A percentile compares a stretch with the other conserved stretches of the same genome.
Conservation (phyloP, 1,140 invertebrate genomes). For the Tyrophagus putrescentiae region DNA sequence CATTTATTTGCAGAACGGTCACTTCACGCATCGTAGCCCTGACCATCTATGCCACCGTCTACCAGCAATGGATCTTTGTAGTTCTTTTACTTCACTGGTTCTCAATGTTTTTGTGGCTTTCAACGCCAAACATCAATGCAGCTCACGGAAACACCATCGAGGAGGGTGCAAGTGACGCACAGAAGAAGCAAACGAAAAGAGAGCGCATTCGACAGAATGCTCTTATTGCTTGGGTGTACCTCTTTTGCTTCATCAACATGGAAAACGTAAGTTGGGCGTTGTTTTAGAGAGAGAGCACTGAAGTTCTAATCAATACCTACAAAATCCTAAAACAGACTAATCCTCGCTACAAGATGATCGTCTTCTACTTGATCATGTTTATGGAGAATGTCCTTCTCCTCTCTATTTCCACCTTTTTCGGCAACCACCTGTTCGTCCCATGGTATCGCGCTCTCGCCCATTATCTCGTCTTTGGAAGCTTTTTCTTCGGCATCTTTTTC, state of each 20-base stretch:
- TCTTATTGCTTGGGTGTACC: conserved; percentile 66
- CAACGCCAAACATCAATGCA: conserved; percentile 54
- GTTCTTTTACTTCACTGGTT: conserved; percentile 64
- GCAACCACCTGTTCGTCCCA: conserved; percentile 35
- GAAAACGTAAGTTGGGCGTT: conserved; percentile 42
- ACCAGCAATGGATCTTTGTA: conserved; percentile 63
- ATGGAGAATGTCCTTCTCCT: conserved; percentile 65
- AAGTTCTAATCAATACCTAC: background rate
- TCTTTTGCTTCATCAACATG: conserved; percentile 78
- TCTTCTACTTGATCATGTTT: conserved; percentile 81
- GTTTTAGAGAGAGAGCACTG: background rate
- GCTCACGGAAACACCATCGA: background rate
- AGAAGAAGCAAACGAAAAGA: background rate
- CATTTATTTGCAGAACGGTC: conserved; percentile 44
- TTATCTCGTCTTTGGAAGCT: conserved; percentile 46
- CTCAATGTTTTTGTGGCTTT: conserved; percentile 67
- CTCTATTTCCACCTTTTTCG: conserved; percentile 45
- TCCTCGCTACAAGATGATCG: conserved; percentile 61
- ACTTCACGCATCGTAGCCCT: conserved; percentile 60
- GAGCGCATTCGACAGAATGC: conserved; percentile 52
- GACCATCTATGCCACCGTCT: conserved; percentile 66
- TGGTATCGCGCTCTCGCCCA: conserved; percentile 46
- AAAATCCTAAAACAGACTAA: conserved; percentile 33
- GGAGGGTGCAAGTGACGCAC: background rate
- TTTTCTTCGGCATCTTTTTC: conserved; percentile 61